Conservation (phyloP, 2,113 vertebrate genomes). For the Catagonus wagneri region DNA sequence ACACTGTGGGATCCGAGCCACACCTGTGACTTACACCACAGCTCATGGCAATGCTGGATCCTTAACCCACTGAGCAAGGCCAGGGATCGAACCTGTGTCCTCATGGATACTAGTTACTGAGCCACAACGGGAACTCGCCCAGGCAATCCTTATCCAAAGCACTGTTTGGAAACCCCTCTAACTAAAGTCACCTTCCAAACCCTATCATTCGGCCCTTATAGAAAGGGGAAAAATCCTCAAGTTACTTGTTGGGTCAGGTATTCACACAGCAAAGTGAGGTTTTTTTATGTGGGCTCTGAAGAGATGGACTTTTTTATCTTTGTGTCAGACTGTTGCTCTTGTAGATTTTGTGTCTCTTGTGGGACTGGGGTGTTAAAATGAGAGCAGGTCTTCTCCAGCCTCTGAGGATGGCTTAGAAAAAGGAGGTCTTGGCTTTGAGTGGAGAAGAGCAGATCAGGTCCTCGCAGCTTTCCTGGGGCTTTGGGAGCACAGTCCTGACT, state of each 20-base stretch:
- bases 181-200: neutral
- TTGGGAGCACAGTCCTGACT: neutral
- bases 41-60: too few relatives aligned
- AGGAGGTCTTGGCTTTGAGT: neutral
- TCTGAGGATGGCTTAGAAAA: neutral
- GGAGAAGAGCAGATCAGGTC: neutral
- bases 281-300: neutral
- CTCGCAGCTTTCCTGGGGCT: neutral
- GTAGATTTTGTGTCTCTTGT: neutral
- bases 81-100: too few relatives aligned
- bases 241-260: neutral
- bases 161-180: neutral
- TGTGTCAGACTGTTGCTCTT: neutral
- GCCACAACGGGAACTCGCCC: neutral
- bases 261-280: neutral
- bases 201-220: neutral
- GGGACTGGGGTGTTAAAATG: neutral
- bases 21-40: too few relatives aligned
- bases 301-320: neutral
- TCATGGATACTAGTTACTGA: too few relatives aligned
- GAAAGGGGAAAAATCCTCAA: neutral
- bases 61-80: too few relatives aligned
- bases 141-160: neutral
- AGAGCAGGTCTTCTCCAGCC: neutral
- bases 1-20: too few relatives aligned